Base-by-base conservation (phyloP, 2,888 invertebrate genomes). In the Noctua fimbriata region DNA sequence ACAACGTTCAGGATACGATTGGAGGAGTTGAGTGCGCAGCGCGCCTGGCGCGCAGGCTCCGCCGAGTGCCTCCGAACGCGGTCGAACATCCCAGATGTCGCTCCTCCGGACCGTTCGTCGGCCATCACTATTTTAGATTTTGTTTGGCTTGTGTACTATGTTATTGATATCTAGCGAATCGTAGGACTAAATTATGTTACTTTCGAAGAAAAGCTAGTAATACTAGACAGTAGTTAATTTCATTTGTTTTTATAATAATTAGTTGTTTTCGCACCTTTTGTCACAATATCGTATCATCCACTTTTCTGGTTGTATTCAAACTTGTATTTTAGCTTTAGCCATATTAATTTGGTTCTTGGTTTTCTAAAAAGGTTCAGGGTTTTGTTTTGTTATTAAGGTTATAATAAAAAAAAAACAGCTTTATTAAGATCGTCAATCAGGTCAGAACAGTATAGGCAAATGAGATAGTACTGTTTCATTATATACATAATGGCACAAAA, bases 1-100 rank as follows among this genome's bases (percentile, higher is more conserved):
- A 94, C 94, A 95, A 95, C 94, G 94, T 93, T 94, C 93, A 94
- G 95, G 93, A 94, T 94, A 93, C 94, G 93, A 95, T 95, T 94
- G 95, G 93, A 90, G 92, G 92, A 92, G 92, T 91, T 92, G 95
- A 94, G 94, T 93, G 93, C 92, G 92, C 90, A 91, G 87, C 89
- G 92, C 90, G 87, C 76, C 63, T 87, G 89, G 81, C 81, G 92
- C 93, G 95, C 94, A 95, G 91, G 89, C 94, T 93, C 95, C 90
- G 83, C 91, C 95, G 94, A 94, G 85, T 86, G 84, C 88, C 82
- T 86, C 93, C 95, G 95, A 95, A 82, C 87, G 81, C 83, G 79
- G 83, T 89, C 93, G 93, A 94, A 86, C 84, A 77, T 76, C 89
- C 89, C 87, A 84, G 89, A 85, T 86, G 84, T 85, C 87, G 84